Evolutionary conservation across 2,797 vertebrate genomes (phyloP).

Genomic region (Ceyx erithaca): DNA sequence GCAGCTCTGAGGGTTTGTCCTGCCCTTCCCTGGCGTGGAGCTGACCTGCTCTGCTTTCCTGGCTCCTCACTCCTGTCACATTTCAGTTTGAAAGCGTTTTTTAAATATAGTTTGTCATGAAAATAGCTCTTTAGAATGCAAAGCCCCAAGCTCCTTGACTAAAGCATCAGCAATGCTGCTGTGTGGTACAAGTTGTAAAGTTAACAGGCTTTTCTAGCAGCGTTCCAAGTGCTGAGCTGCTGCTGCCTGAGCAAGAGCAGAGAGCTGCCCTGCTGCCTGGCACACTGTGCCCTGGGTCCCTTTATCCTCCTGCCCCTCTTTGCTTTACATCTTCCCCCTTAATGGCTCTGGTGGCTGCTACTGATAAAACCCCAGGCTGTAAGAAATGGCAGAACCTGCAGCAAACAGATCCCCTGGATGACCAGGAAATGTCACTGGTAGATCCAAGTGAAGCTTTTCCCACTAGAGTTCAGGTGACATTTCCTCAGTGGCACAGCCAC

Average conservation of each 20-base stretch:
- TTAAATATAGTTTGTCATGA: neutral
- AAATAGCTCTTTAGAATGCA: neutral
- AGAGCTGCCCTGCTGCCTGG: neutral
- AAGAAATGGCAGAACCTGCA: neutral
- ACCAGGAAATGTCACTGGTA: neutral
- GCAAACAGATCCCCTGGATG: neutral
- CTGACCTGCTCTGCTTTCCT: accelerated
- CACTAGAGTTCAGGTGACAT: neutral
- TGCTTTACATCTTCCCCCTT: neutral
- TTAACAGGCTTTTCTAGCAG: constrained; percentile 7
- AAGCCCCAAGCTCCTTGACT: constrained; percentile 2
- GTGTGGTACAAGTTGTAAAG: neutral
- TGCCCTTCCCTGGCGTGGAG: neutral
- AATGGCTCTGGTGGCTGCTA: neutral
- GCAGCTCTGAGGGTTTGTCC: neutral
- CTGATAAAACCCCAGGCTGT: neutral
- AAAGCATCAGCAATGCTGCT: neutral
- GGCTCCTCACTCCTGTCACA: neutral
- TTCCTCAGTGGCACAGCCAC: accelerated
- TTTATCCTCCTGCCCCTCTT: neutral
- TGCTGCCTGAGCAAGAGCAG: neutral
- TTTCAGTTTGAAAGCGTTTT: neutral
- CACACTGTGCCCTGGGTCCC: neutral
- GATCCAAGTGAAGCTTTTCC: neutral
- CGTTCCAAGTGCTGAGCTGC: neutral